Percentiles rank a stretch among this genome's conserved stretches.
These are phyloP conservation scores for Chouioia cunea DNA, from an alignment of 2,888 invertebrate species.

Conservation along the genomic window DNA sequence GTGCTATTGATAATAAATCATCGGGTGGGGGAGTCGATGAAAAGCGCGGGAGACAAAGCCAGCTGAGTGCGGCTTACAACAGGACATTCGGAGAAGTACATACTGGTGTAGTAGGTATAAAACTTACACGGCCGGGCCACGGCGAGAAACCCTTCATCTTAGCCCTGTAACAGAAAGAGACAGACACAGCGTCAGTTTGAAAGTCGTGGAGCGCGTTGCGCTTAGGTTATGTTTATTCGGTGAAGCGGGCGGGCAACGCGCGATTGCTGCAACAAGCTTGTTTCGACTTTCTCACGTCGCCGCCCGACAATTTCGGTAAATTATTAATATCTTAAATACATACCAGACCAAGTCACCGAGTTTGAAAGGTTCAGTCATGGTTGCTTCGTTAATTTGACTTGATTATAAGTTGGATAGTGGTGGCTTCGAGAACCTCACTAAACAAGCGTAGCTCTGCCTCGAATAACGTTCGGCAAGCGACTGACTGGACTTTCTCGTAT, in stretches of 20 bases:
- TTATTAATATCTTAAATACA: conserved; percentile 61
- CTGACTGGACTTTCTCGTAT: conserved; percentile 57
- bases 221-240: conserved; percentile 46
- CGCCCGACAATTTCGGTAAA: conserved; percentile 17
- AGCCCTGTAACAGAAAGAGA: conserved; percentile 79
- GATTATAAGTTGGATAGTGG: too few species aligned
- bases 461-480: conserved; percentile 64
- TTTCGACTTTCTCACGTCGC: neutral
- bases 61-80: conserved; percentile 8
- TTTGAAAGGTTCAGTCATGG: conserved; percentile 74
- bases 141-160: conserved; percentile 98
- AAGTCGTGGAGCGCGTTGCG: conserved; percentile 5
- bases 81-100: neutral
- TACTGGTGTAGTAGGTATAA: neutral
- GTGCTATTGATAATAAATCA: too few species aligned
- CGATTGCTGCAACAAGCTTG: conserved; percentile 1
- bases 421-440: neutral
- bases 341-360: conserved; percentile 80
- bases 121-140: conserved; percentile 96
- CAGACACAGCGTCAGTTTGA: conserved; percentile 26
- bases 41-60: conserved; percentile 30
- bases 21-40: neutral
- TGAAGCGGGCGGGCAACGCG: conserved; percentile 20
- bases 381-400: conserved; percentile 27
- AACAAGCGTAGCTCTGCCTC: conserved; percentile 42